These are phyloP conservation scores for Cacoxenus indagator DNA, from an alignment of 2,888 invertebrate species.

Conservation along the genomic window DNA sequence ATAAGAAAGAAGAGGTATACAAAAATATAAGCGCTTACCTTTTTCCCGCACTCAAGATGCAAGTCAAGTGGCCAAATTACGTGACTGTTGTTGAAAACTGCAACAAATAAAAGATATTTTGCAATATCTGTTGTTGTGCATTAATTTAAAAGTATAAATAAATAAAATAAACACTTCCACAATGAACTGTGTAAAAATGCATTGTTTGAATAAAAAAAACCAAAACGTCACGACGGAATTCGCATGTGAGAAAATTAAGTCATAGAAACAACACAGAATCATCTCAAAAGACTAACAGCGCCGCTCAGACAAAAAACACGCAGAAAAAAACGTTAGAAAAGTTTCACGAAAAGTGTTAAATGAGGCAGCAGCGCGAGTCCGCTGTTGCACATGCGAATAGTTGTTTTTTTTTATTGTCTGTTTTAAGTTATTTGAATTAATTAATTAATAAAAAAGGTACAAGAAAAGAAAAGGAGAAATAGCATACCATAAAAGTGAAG, in stretches of 20 bases:
- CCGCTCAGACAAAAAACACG: not conserved
- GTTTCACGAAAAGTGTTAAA: not conserved
- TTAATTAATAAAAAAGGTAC: too few species aligned
- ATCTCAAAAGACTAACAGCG: not conserved
- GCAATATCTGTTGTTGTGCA: not conserved
- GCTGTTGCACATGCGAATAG: not conserved
- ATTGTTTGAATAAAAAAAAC: slow-evolving; percentile 17
- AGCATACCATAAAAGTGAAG: too few species aligned
- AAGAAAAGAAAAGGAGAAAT: too few species aligned
- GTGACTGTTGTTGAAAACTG: slow-evolving; percentile 4
- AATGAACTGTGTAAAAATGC: slow-evolving; percentile 2
- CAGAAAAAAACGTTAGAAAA: not conserved
- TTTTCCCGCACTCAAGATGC: not conserved
- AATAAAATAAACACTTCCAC: not conserved
- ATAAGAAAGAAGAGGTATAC: not conserved
- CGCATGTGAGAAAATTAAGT: slow-evolving; percentile 59
- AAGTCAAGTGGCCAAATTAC: slow-evolving; percentile 6
- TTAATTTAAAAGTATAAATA: slow-evolving; percentile 3
- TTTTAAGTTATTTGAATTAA: too few species aligned
- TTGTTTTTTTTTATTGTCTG: not conserved
- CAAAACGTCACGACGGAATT: not conserved
- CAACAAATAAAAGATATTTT: not conserved
- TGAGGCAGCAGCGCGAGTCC: not conserved
- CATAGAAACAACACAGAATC: slow-evolving; percentile 41
- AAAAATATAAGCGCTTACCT: not conserved